Evolutionary conservation across 2,888 invertebrate genomes (phyloP).

Genomic region (Parasteatoda lunata): DNA sequence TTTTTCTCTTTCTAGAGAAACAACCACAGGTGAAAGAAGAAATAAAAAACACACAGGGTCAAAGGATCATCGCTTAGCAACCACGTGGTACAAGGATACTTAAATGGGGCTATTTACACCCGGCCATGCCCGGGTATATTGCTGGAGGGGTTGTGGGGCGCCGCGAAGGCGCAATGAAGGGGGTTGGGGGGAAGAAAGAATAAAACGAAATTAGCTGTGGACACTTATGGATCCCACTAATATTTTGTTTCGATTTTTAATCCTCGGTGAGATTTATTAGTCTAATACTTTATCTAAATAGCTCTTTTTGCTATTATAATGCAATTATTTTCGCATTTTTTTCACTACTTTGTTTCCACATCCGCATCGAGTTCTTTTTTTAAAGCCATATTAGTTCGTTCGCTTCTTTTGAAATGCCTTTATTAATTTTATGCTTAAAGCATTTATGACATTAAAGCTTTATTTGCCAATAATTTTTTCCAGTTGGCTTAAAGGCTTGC

Average conservation of each 20-base stretch:
- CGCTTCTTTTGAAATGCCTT: background rate
- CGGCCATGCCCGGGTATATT: conserved; percentile 23
- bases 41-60: conserved; percentile 25
- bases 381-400: background rate
- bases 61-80: conserved; percentile 13
- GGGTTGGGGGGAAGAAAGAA: background rate
- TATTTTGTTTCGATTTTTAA: conserved; percentile 45
- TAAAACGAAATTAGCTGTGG: conserved; percentile 20
- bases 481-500: too few relatives aligned
- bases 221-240: conserved; percentile 36
- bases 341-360: conserved; percentile 26
- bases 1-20: conserved; percentile 35
- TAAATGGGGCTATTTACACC: conserved; percentile 67
- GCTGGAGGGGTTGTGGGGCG: conserved; percentile 39
- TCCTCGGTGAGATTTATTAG: conserved; percentile 49
- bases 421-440: background rate
- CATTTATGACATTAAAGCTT: background rate
- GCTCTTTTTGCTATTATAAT: conserved; percentile 24
- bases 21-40: conserved; percentile 18
- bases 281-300: conserved; percentile 36
- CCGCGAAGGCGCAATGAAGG: conserved; percentile 39
- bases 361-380: conserved; percentile 39
- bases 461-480: background rate
- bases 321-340: conserved; percentile 33
- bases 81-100: conserved; percentile 52